Conservation (phyloP, 2,113 vertebrate species). For the Hippocampus barbouri region DNA sequence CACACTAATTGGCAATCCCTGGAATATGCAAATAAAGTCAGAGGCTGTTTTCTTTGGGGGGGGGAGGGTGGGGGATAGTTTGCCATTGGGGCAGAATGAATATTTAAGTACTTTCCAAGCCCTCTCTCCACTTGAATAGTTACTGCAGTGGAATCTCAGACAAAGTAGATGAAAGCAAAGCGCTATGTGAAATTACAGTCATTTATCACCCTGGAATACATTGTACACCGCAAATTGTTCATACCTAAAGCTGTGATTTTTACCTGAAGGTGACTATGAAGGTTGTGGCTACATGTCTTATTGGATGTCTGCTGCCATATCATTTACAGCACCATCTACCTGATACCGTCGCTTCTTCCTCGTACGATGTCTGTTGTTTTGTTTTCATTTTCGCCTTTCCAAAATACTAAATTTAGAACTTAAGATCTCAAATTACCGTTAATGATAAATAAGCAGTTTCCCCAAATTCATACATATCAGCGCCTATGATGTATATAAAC, state of each 20-base stretch:
- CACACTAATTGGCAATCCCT: too few species aligned
- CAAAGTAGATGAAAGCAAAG: background rate
- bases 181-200: slow-evolving; percentile 10
- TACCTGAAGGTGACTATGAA: slow-evolving; percentile 30
- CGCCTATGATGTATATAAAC: slow-evolving; percentile 61
- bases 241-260: slow-evolving; percentile 27
- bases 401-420: slow-evolving; percentile 32
- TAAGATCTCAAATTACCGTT: slow-evolving; percentile 18
- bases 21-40: slow-evolving; percentile 1
- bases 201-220: slow-evolving; percentile 24
- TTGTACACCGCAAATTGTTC: slow-evolving; percentile 1
- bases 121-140: too few species aligned
- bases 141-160: slow-evolving; percentile 9
- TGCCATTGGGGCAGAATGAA: background rate
- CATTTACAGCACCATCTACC: slow-evolving; percentile 22
- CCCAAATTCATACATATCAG: slow-evolving; percentile 50
- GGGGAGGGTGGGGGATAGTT: too few species aligned
- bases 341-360: slow-evolving; percentile 9
- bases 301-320: slow-evolving; percentile 28
- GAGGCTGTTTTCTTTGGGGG: background rate
- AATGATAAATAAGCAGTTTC: slow-evolving; percentile 38
- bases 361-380: slow-evolving; percentile 14
- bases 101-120: too few species aligned
- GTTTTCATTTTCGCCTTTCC: slow-evolving; percentile 35
- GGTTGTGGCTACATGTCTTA: slow-evolving; percentile 22